These are phyloP conservation scores for Palythoa grandiflora DNA, from an alignment of 92 coral and sea anemone genomes.

Conservation along the genomic window DNA sequence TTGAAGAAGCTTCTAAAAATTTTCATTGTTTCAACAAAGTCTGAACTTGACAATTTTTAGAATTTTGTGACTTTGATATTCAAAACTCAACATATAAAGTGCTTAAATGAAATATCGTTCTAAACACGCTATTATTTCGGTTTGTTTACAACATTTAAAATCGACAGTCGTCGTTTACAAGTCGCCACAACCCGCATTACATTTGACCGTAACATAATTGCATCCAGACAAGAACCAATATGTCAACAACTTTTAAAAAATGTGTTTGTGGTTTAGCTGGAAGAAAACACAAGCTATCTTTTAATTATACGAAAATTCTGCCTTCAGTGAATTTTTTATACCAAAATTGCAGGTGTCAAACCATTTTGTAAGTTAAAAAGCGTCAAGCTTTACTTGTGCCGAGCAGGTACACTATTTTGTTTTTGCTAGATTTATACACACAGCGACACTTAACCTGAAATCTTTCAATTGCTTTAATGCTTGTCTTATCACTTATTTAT, in stretches of 20 bases:
- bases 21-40: too few species aligned
- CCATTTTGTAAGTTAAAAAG: slow-evolving; percentile 5
- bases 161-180: slow-evolving; percentile 7
- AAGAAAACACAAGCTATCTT: slow-evolving; percentile 9
- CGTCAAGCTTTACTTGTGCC: slow-evolving; percentile 5
- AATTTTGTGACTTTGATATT: too few species aligned
- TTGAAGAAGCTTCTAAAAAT: too few species aligned
- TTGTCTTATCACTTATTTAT: background rate
- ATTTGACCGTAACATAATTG: slow-evolving; percentile 23
- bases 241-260: slow-evolving; percentile 20
- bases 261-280: background rate
- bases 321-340: slow-evolving; percentile 19
- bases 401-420: background rate
- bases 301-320: slow-evolving; percentile 18
- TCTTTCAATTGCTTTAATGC: background rate
- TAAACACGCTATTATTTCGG: background rate
- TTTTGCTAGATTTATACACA: background rate
- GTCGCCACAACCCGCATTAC: background rate
- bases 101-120: background rate
- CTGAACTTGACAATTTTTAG: too few species aligned
- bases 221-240: background rate
- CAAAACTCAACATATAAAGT: too few species aligned
- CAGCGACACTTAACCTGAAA: background rate
- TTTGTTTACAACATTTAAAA: background rate
- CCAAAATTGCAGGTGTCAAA: slow-evolving; percentile 32